Percentiles rank a stretch among this genome's conserved stretches.
Evolutionary conservation across 2,113 vertebrate genomes (phyloP).

Genomic region (Brachyhypopomus gauderio): DNA sequence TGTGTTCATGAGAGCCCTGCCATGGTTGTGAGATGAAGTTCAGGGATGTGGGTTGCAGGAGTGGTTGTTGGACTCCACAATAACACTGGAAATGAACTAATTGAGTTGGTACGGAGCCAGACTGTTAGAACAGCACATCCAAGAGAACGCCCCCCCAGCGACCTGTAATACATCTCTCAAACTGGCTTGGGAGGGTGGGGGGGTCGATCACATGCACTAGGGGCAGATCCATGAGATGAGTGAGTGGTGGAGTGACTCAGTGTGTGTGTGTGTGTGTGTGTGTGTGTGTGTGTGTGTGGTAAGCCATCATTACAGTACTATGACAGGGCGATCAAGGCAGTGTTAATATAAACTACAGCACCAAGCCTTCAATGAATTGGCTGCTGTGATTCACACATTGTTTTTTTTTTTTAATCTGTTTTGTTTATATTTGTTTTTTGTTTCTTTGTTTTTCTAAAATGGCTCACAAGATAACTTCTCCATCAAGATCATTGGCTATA

Average conservation of each 20-base stretch:
- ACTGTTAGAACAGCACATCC: slow-evolving; percentile 31
- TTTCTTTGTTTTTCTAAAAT: neutral
- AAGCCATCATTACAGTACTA: neutral
- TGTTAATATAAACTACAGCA: slow-evolving; percentile 2
- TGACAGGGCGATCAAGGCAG: neutral
- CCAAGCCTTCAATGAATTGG: slow-evolving; percentile 42
- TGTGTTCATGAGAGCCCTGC: slow-evolving; percentile 35
- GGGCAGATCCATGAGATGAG: neutral
- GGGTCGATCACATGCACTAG: no score
- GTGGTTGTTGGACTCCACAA: slow-evolving; percentile 47
- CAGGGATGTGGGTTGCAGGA: slow-evolving; percentile 53
- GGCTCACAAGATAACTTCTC: neutral
- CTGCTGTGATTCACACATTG: slow-evolving; percentile 12
- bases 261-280: neutral
- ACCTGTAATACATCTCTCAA: neutral
- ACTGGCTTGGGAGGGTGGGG: neutral
- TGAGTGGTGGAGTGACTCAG: neutral
- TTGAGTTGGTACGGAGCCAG: slow-evolving; percentile 57
- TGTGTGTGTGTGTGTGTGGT: neutral
- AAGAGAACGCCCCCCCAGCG: slow-evolving; percentile 17
- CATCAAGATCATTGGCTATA: slow-evolving; percentile 5
- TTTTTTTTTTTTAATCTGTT: no score
- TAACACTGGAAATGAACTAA: slow-evolving; percentile 54
- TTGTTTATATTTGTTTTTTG: no score
- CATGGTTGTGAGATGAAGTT: slow-evolving; percentile 58